Conservation (phyloP, 2,113 vertebrate species). For the Condylura cristata region DNA sequence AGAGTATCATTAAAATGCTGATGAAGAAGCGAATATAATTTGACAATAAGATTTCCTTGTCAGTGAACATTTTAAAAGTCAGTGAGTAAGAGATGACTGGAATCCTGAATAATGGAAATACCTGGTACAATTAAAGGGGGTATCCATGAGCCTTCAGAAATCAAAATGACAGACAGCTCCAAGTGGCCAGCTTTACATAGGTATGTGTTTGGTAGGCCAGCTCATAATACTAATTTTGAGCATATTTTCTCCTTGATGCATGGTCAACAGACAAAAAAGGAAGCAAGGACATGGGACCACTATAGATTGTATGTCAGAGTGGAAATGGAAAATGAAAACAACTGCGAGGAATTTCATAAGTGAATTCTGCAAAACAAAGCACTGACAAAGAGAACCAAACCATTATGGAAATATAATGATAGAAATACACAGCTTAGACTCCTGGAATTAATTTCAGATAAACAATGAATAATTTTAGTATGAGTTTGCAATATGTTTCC, state of each 20-base stretch:
- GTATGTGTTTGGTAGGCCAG: accelerated
- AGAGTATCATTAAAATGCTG: no score
- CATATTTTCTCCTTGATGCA: not conserved
- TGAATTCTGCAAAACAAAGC: not conserved
- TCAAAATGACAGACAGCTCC: not conserved
- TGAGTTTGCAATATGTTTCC: not conserved
- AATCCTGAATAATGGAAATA: not conserved
- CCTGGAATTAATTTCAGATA: not conserved
- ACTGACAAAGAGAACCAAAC: not conserved
- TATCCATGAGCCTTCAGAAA: no score
- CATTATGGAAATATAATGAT: not conserved
- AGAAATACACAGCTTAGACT: not conserved
- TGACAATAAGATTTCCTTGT: not conserved
- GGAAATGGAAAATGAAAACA: not conserved
- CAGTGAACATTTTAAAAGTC: not conserved
- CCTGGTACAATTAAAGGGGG: accelerated
- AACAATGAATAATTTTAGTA: not conserved
- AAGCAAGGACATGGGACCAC: accelerated
- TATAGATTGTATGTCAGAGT: accelerated
- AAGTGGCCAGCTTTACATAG: not conserved
- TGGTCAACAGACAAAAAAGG: not conserved
- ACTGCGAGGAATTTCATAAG: not conserved
- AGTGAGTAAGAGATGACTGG: not conserved
- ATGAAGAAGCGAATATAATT: not conserved
- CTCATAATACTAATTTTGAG: not conserved